Conservation (phyloP, 2,113 vertebrate genomes). For the Hirundichthys speculiger region DNA sequence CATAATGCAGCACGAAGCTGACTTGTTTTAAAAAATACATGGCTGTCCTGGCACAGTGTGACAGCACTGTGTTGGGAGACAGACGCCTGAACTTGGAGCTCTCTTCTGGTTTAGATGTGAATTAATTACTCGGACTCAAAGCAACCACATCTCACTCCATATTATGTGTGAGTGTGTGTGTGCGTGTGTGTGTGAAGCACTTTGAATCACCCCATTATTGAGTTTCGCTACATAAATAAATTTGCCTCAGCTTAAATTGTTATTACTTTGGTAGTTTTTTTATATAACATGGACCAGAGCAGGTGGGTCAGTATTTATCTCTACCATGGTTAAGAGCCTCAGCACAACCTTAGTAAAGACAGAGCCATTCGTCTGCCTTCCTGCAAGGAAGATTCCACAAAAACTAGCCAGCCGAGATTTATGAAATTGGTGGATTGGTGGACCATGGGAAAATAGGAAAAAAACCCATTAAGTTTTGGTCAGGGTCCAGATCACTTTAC, state of each 20-base stretch:
- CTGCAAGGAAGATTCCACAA: not conserved
- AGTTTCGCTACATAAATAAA: no score
- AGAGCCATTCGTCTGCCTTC: not conserved
- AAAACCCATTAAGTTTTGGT: not conserved
- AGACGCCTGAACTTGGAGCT: slow-evolving; percentile 28
- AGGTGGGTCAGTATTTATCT: not conserved
- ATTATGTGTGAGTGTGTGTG: not conserved
- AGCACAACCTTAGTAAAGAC: not conserved
- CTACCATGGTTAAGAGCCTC: not conserved
- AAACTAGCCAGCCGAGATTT: not conserved
- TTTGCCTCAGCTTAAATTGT: no score
- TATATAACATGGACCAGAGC: not conserved
- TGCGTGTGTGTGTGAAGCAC: no score
- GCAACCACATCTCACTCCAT: slow-evolving; percentile 11
- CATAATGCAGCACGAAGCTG: slow-evolving; percentile 5
- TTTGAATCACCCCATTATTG: no score
- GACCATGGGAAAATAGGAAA: not conserved
- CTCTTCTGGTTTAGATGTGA: slow-evolving; percentile 7
- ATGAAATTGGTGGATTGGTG: not conserved
- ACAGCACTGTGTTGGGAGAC: slow-evolving; percentile 33
- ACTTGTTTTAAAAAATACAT: slow-evolving; percentile 22
- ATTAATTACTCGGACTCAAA: slow-evolving; percentile 8
- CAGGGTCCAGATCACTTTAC: not conserved
- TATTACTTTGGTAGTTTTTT: no score
- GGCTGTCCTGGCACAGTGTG: slow-evolving; percentile 21